These are phyloP conservation scores for Sitta europaea DNA, from an alignment of 2,113 vertebrate genomes.

Conservation along the genomic window DNA sequence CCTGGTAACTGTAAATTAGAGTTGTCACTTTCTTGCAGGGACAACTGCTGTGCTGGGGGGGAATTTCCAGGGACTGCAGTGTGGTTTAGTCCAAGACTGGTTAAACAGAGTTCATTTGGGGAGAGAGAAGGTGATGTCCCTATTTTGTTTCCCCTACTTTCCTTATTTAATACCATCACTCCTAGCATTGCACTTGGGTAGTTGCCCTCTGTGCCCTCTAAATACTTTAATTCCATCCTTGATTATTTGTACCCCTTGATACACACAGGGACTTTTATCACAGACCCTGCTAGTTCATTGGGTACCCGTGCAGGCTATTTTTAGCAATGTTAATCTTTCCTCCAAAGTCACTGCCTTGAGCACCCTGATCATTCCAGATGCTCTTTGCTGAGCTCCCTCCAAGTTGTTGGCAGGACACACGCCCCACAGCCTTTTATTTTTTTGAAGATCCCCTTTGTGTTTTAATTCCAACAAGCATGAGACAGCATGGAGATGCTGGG, in stretches of 20 bases:
- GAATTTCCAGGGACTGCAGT: background rate
- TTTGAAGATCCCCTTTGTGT: background rate
- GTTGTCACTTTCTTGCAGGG: background rate
- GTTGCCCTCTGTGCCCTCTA: background rate
- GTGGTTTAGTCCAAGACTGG: background rate
- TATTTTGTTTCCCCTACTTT: background rate
- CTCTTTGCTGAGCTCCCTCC: background rate
- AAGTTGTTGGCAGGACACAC: background rate
- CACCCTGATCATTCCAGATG: background rate
- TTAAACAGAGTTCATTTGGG: background rate
- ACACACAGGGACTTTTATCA: background rate
- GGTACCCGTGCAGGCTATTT: background rate
- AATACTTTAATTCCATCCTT: conserved; percentile 11
- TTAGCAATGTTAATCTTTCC: conserved; percentile 29
- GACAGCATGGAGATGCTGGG: background rate
- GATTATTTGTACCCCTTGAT: conserved; percentile 25
- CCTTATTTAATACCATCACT: background rate
- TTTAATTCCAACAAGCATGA: background rate
- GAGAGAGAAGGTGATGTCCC: background rate
- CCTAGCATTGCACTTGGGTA: background rate
- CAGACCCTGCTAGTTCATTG: background rate
- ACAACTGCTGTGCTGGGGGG: background rate
- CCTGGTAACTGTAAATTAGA: background rate
- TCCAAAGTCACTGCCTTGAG: conserved; percentile 33
- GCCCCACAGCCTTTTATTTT: background rate